Base-by-base conservation (phyloP, 1,140 invertebrate genomes). In the Luehdorfia chinensis region DNA sequence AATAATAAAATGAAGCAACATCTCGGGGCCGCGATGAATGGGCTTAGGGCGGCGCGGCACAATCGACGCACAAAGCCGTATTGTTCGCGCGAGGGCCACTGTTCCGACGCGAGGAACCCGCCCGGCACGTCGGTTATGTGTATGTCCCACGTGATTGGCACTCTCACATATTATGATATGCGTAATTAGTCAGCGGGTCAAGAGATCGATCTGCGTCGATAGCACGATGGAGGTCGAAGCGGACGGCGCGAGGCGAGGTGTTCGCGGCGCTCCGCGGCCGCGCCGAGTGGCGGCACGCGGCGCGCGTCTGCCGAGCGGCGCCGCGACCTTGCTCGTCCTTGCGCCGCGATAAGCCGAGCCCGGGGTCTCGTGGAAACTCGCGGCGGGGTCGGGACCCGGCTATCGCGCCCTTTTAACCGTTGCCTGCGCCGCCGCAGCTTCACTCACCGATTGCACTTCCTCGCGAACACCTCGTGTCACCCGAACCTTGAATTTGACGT, bases 331-430 rank as follows among this genome's bases (percentile, higher is more conserved):
- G 58, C 31, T 47, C 74, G 77, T 79, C 77, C 77, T 81, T 77
- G 75, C 50, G 47, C 18, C 15, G 47, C 47, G 74, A 75, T 75
- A 80, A 66, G 37, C 41, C 55, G 46, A 14, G 55, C 41, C 27
- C 55, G 55, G 59, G 58, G 54, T 69, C 59, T 62, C 53, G 59
- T 69, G 71, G 62, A 66, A 66, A 59, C 63, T 63, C 60, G 58
- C 37, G 53, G 36, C 56, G 60, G 11, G 59, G 71, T 66, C 77
- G 71, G 69, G 77, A 77, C 77, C 75, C 77, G 64, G 61, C 66
- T 78, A 79, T 77, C 75, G 55, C 69, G 59, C 69, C 52, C 68
- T 76, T 74, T 78, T 78, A 78, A 78, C 67, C 54, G 65, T 21
- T 21, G 47, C 54, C 28, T 45, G 36, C 48, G 30, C 55, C 48